Percentiles rank a stretch among this genome's conserved stretches.
Conservation (phyloP, 2,797 vertebrate species). For the Myripristis murdjan region DNA sequence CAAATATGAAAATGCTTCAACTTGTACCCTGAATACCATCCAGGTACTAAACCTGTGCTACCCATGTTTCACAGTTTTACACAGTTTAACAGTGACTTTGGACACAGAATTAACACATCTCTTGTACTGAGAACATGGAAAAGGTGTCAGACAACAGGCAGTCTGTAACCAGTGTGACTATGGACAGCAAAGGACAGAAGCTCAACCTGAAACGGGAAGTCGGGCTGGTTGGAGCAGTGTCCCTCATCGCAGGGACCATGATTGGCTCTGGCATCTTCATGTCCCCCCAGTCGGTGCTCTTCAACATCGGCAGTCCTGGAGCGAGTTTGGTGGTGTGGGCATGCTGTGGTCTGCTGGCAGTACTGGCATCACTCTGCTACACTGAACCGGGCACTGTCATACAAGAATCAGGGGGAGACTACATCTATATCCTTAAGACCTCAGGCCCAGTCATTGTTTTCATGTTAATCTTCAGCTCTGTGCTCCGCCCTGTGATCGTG, state of each 20-base stretch:
- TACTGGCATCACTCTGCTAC: conserved; percentile 87
- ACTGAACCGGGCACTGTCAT: conserved; percentile 92
- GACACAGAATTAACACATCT: conserved; percentile 17
- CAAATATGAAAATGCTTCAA: neutral
- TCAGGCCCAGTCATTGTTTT: conserved; percentile 90
- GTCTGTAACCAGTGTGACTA: conserved; percentile 6
- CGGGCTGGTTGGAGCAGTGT: conserved; percentile 87
- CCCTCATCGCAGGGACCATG: conserved; percentile 90
- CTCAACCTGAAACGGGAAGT: conserved; percentile 87
- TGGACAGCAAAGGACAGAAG: conserved; percentile 56
- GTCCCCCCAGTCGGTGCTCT: conserved; percentile 90
- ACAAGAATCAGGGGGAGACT: conserved; percentile 91
- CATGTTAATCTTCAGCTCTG: conserved; percentile 86
- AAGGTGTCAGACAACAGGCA: neutral
- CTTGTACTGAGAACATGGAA: neutral
- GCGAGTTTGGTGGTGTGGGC: conserved; percentile 91
- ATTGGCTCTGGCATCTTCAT: conserved; percentile 94
- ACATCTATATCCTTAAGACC: conserved; percentile 90
- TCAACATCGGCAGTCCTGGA: conserved; percentile 87
- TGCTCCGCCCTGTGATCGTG: no score
- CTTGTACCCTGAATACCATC: no score
- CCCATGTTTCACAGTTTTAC: neutral
- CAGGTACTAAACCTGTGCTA: no score
- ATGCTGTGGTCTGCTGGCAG: conserved; percentile 85
- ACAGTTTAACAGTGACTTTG: conserved; percentile 48